Conservation (phyloP, 2,888 invertebrate species). For the Aspidiotus rigidus region DNA sequence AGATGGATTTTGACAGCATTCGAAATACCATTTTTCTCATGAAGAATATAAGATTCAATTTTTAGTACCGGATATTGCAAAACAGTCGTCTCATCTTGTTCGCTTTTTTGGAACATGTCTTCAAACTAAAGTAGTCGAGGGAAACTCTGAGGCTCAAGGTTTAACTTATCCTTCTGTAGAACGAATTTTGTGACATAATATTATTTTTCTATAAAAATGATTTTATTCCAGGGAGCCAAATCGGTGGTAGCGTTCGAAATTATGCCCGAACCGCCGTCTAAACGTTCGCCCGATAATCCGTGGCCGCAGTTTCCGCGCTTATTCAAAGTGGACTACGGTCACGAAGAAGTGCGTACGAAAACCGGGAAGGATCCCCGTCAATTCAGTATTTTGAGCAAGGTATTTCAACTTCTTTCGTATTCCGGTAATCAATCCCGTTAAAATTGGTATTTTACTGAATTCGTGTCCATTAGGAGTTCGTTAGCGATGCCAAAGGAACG, state of each 20-base stretch:
- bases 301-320: constrained; percentile 99
- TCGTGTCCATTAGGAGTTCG: constrained; percentile 56
- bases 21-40: too few relatives aligned
- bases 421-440: not conserved
- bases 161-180: not conserved
- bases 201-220: not conserved
- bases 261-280: constrained; percentile 77
- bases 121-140: too few relatives aligned
- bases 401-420: constrained; percentile 38
- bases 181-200: too few relatives aligned
- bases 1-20: too few relatives aligned
- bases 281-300: constrained; percentile 79
- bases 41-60: too few relatives aligned
- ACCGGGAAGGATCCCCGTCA: constrained; percentile 86
- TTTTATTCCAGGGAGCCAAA: constrained; percentile 66
- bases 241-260: constrained; percentile 95
- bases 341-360: constrained; percentile 85
- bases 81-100: too few relatives aligned
- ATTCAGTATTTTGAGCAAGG: constrained; percentile 86
- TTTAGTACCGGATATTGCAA: too few relatives aligned
- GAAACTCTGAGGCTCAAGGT: not conserved
- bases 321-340: constrained; percentile 95
- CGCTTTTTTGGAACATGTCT: too few relatives aligned
- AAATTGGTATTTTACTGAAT: not conserved
- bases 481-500: constrained; percentile 73